These are phyloP conservation scores for Eospalax fontanierii DNA, from an alignment of 2,797 vertebrate genomes.

Conservation along the genomic window DNA sequence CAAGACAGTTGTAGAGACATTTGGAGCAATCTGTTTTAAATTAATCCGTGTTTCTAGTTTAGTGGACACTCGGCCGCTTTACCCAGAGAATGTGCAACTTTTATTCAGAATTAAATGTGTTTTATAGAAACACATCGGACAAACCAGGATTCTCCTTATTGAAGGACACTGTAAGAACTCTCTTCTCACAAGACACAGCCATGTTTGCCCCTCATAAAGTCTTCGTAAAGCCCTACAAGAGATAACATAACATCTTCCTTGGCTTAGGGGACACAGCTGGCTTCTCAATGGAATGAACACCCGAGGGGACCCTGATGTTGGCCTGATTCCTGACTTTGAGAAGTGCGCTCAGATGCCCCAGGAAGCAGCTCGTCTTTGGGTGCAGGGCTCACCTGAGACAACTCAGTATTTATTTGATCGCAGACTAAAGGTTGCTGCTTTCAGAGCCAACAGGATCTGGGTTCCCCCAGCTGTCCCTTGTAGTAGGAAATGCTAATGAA, in stretches of 20 bases:
- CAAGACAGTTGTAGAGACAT: background rate
- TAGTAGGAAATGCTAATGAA: background rate
- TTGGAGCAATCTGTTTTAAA: background rate
- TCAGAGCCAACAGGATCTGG: background rate
- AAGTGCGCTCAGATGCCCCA: accelerated
- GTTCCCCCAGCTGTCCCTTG: background rate
- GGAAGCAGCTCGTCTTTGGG: background rate
- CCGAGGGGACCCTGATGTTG: background rate
- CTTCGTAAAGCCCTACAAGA: background rate
- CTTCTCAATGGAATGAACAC: accelerated
- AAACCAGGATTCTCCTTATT: background rate
- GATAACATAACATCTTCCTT: background rate
- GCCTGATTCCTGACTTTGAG: background rate
- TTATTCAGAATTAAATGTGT: background rate
- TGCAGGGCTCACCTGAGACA: background rate
- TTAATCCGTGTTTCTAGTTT: background rate
- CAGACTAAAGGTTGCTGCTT: background rate
- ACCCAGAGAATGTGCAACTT: constrained; percentile 34
- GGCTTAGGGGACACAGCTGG: background rate
- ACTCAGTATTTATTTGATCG: background rate
- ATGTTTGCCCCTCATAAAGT: background rate
- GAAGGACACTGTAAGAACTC: background rate
- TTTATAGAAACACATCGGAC: constrained; percentile 6
- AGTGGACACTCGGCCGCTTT: background rate
- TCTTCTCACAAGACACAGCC: background rate